phyloP scores from a whole-genome alignment of 2,113 vertebrate genomes.

The Aplodontia rufa region DNA sequence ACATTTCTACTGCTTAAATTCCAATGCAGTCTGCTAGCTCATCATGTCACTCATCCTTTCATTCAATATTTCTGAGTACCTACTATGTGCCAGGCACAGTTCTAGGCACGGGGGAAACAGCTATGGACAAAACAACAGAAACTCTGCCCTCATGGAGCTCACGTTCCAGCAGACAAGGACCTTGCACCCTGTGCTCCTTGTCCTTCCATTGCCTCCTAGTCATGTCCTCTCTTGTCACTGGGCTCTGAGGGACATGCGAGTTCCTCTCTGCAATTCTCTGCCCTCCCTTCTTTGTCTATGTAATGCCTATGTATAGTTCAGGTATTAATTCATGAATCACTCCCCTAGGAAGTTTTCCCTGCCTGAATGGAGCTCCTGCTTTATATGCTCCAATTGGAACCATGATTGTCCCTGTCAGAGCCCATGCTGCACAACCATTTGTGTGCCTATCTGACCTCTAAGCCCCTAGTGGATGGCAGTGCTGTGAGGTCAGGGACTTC shows the following conservation, averaged over 20 bases:
- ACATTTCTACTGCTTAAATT: neutral
- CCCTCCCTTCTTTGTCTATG: neutral
- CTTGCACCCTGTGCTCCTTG: neutral
- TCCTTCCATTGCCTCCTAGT: neutral
- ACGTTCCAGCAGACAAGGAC: neutral
- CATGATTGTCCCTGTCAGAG: neutral
- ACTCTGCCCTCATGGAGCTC: neutral
- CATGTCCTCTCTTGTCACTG: neutral
- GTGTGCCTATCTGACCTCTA: neutral
- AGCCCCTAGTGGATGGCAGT: too few relatives aligned
- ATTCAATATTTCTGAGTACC: neutral
- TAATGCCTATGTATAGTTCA: neutral
- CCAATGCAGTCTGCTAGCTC: neutral
- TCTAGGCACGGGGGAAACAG: neutral
- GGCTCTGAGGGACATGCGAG: neutral
- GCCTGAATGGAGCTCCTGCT: neutral
- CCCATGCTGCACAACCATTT: neutral
- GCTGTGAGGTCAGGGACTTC: neutral
- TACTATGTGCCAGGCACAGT: neutral
- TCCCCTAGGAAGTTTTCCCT: neutral
- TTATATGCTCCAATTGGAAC: neutral
- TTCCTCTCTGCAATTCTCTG: neutral
- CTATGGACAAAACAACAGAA: neutral
- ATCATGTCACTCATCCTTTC: neutral
- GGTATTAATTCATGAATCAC: neutral